Base-by-base conservation (phyloP, 2,888 invertebrate genomes). In the Epirrhoe alternata region DNA sequence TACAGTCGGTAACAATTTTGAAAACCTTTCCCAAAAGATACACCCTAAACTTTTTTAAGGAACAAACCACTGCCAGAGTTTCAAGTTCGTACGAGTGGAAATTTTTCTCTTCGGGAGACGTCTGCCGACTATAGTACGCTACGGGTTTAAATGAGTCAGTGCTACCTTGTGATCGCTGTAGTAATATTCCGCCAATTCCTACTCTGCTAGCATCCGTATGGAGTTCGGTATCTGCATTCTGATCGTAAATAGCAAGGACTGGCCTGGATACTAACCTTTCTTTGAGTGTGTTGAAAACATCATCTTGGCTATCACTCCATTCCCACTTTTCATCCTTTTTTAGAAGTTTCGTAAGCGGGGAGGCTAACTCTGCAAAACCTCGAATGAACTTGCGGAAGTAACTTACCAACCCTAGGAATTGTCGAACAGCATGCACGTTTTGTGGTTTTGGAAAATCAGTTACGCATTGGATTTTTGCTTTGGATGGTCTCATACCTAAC, bases 1-100 rank as follows among this genome's bases (percentile, higher is more conserved):
- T 53, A 12, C 60, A 61, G 17, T 61, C 60, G 3, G 60, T 47
- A 4, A 61, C 31, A 3, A 61, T 47, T 10, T 31, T 61, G n/a
- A 61, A 61, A 4, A 31, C n/a, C 17, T 16, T 45, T 0, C 61
- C 61, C 6, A 61, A 5, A 8, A 61, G 51, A 30, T 59, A 59
- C 0, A 51, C 51, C 0, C 59, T 38, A 4, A 59, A 51, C 8
- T 59, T 59, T 6, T 30, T 12, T 3, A 59, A 30, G 5, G 59
- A 24, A n/a, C 24, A 42, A 0, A 59, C n/a, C 3, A 59, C 59
- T 1, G 59, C 59, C 5, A 59, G n/a, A 1, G 59, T 59, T 10
- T 59, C 51, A 5, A 58, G 6, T 5, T 58, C 58, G 6, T 50
- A 58, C 1, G 59, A 51, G n/a, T 38, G 42, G n/a, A 51, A 51